phyloP scores from a whole-genome alignment of 2,888 invertebrate genomes.

The Stomorhina lunata region DNA sequence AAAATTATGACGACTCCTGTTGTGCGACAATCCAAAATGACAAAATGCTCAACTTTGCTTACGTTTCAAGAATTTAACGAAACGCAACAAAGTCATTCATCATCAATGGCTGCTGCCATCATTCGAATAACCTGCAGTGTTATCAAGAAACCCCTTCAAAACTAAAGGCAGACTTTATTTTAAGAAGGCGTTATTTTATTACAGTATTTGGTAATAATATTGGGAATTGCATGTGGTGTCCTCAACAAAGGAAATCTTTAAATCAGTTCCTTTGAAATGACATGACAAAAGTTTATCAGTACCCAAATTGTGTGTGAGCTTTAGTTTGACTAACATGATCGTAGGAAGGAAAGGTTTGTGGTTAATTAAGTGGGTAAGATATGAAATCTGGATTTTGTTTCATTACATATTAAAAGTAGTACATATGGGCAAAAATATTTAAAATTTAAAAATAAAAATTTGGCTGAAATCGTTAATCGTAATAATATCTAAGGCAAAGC shows the following conservation, averaged over 20 bases:
- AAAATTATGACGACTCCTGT: conserved; percentile 44
- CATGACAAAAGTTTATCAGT: background rate
- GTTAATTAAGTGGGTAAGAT: background rate
- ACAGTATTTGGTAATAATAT: background rate
- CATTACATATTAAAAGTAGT: too few species aligned
- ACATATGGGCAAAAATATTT: too few species aligned
- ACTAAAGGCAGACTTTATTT: background rate
- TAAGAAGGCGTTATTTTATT: conserved; percentile 16
- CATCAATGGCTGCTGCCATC: background rate
- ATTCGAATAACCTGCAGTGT: conserved; percentile 37
- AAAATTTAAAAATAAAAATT: too few species aligned
- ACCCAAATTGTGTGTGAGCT: background rate
- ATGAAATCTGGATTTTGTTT: too few species aligned
- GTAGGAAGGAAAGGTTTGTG: background rate
- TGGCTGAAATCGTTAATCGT: too few species aligned
- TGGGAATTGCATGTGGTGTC: background rate
- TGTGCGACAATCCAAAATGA: conserved; percentile 46
- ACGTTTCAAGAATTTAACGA: background rate
- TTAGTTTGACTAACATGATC: background rate
- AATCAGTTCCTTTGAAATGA: background rate
- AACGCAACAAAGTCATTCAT: conserved; percentile 44
- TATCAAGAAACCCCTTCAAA: conserved; percentile 15
- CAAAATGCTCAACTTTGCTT: background rate
- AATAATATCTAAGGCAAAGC: too few species aligned
- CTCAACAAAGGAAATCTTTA: background rate